Base-by-base conservation (phyloP, 2,797 vertebrate species). In the Podarcis lilfordi region DNA sequence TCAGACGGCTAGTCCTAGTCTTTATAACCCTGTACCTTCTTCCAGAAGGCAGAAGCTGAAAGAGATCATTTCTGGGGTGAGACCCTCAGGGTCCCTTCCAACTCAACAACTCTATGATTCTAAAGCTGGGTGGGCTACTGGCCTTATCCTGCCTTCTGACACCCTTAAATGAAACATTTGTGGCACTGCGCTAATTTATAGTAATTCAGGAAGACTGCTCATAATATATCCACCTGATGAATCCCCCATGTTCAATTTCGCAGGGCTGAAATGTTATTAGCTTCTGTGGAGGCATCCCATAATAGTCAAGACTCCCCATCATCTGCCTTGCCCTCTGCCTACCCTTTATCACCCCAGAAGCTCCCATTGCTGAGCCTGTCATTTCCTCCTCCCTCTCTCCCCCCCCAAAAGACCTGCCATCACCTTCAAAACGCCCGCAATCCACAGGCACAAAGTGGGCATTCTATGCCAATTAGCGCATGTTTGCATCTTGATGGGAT, bases 401-500 rank as follows among this genome's bases (percentile, higher is more conserved):
- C 6, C 43, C 69, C n/a, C 13, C 4, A 13, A 29, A 82, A 82
- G 21, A 23, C 59, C 59, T 5, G 7, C 37, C 40, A 15, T 8
- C 32, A 3, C 35, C 37, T 25, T n/a, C 43, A 25, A 69, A 78
- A 50, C 27, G 50, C 13, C 29, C 43, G 29, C 59, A 29, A 50
- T 23, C 40, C 23, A 68, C n/a, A n/a, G 1, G 35, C 4, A 8
- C 43, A 27, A 25, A 50, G 85, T 79, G 78, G 85, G 64, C 85
- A 27, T 55, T 25, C 6, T 1, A 21, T 43, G 27, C 69, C 86
- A 87, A 81, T 87, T 87, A 81, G 35, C n/a, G 25, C 25, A 25
- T 87, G 86, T 81, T 72, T 80, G 78, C 85, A n/a, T 55, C 78
- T 66, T 35, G 50, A 74, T 61, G 79, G n/a, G 27, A 61, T 21